These are phyloP conservation scores for Drosophila ambigua DNA, from an alignment of 1,140 invertebrate genomes.

Conservation along the genomic window DNA sequence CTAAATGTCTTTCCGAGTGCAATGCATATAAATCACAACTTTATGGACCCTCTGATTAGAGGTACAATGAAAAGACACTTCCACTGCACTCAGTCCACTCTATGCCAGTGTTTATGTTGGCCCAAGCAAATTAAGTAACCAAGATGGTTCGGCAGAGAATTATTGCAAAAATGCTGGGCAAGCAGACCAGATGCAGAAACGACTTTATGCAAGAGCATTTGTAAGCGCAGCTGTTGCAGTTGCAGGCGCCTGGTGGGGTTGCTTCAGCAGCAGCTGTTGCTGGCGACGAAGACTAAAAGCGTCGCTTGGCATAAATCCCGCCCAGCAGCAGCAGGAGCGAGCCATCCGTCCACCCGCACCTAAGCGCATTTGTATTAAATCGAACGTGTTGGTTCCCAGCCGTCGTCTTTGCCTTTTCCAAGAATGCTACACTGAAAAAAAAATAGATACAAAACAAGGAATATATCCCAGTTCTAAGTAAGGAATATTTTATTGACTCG, in stretches of 20 bases:
- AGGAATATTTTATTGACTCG: too few species aligned
- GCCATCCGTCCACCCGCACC: slow-evolving; percentile 13
- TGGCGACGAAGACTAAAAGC: slow-evolving; percentile 67
- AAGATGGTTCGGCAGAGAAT: not conserved
- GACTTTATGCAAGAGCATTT: slow-evolving; percentile 64
- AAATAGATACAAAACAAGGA: too few species aligned
- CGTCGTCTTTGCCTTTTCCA: slow-evolving; percentile 20
- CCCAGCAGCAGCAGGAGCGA: slow-evolving; percentile 17
- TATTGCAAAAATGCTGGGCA: slow-evolving; percentile 59
- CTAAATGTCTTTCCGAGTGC: slow-evolving; percentile 2
- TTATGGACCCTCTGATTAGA: slow-evolving; percentile 12
- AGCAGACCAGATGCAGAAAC: slow-evolving; percentile 46
- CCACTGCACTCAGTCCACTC: not conserved
- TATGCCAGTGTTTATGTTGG: slow-evolving; percentile 10
- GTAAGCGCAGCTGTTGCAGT: slow-evolving; percentile 67
- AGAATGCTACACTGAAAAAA: too few species aligned
- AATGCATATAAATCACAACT: slow-evolving; percentile 23
- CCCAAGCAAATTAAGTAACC: too few species aligned
- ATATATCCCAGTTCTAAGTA: too few species aligned
- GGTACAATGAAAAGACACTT: not conserved
- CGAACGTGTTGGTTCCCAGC: slow-evolving; percentile 61
- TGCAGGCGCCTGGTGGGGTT: too few species aligned
- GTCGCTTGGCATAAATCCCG: slow-evolving; percentile 64
- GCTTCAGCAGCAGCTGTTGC: slow-evolving; percentile 59
- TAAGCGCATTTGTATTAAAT: slow-evolving; percentile 77